Conservation (phyloP, 2,888 invertebrate genomes). For the Morinoia aosen region DNA sequence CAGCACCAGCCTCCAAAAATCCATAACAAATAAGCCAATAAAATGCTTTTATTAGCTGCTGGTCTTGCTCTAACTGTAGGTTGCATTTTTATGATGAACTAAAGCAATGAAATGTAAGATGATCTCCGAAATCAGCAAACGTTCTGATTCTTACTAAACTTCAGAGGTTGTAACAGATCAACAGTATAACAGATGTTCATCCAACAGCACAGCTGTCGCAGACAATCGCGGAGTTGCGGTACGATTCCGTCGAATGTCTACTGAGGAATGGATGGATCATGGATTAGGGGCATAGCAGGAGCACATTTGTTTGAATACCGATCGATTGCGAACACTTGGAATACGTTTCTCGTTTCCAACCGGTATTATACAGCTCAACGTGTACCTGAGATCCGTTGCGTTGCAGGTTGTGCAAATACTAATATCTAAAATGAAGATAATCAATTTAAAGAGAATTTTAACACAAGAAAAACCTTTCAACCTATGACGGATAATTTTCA, state of each 20-base stretch:
- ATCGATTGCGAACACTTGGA: background rate
- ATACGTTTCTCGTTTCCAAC: background rate
- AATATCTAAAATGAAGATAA: background rate
- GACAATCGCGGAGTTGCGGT: background rate
- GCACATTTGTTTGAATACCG: background rate
- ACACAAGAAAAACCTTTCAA: background rate
- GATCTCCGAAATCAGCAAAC: background rate
- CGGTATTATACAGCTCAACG: background rate
- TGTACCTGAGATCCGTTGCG: background rate
- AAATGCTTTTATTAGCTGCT: slow-evolving; percentile 67
- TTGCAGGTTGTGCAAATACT: background rate
- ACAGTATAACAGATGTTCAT: background rate
- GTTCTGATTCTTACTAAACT: background rate
- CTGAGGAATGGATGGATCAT: background rate
- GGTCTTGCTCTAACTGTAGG: background rate
- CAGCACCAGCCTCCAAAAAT: slow-evolving; percentile 89
- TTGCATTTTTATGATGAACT: background rate
- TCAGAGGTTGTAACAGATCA: background rate
- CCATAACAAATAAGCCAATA: slow-evolving; percentile 87
- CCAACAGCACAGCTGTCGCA: background rate
- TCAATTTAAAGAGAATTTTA: background rate
- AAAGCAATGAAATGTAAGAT: background rate
- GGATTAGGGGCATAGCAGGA: background rate
- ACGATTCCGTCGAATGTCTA: background rate
- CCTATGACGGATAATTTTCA: no score